Conservation (phyloP, 2,797 vertebrate genomes). For the Phoxinus dragarum region DNA sequence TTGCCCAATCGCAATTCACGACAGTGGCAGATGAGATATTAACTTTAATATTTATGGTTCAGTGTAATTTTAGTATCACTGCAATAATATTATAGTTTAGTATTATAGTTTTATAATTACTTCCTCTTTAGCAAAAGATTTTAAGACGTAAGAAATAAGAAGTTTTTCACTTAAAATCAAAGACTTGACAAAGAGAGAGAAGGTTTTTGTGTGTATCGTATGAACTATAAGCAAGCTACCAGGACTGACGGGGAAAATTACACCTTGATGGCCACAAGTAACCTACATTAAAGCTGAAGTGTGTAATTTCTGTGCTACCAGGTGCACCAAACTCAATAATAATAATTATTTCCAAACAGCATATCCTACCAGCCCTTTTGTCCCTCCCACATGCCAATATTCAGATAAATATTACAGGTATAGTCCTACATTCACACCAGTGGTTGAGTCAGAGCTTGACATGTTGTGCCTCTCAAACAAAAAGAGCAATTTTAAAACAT, state of each 20-base stretch:
- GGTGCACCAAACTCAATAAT: neutral
- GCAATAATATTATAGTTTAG: neutral
- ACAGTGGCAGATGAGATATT: neutral
- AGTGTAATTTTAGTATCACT: neutral
- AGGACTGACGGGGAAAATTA: neutral
- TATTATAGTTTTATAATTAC: too few relatives aligned
- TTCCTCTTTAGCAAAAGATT: neutral
- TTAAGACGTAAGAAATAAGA: too few relatives aligned
- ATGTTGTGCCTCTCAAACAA: neutral
- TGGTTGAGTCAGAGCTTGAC: neutral
- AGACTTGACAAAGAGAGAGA: neutral
- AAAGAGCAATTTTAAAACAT: neutral
- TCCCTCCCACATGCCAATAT: neutral
- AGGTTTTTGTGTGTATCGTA: neutral
- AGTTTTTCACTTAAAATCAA: neutral
- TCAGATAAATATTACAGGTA: neutral
- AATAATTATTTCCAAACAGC: conserved; percentile 6
- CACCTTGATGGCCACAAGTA: neutral
- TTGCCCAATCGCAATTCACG: neutral
- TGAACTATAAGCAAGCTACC: neutral
- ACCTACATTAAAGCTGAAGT: neutral
- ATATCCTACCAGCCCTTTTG: neutral
- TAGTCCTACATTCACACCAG: neutral
- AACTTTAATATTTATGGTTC: neutral
- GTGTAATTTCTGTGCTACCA: neutral